Percentiles rank a stretch among this genome's conserved stretches.
Conservation (phyloP, 2,113 vertebrate species). For the Piaya cayana region DNA sequence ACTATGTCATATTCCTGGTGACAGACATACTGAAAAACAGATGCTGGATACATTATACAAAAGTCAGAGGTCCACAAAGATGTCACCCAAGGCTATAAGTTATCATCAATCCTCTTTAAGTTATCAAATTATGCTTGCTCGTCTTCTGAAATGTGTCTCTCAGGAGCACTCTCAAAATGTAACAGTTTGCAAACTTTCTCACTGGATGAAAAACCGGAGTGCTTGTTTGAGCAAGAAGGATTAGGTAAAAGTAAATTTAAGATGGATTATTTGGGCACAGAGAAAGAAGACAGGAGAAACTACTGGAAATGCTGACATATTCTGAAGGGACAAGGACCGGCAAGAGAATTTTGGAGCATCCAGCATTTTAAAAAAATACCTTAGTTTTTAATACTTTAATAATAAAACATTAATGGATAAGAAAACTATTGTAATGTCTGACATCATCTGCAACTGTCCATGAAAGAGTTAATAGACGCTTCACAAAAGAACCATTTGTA, state of each 20-base stretch:
- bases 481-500: not conserved
- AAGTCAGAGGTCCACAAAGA: not conserved
- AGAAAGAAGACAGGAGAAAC: not conserved
- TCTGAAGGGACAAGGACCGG: not conserved
- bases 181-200: not conserved
- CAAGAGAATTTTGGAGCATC: not conserved
- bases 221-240: not conserved
- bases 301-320: not conserved
- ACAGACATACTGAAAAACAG: not conserved
- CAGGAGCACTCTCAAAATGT: accelerated
- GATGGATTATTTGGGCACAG: not conserved
- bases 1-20: not conserved
- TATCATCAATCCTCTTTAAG: not conserved
- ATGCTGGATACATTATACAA: not conserved
- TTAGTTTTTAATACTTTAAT: not conserved
- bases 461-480: not conserved
- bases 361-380: not conserved
- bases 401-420: not conserved
- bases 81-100: not conserved
- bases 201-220: not conserved
- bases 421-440: not conserved
- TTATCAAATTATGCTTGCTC: not conserved
- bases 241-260: not conserved
- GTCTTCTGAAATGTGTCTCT: not conserved
- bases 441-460: not conserved